Evolutionary conservation across 1,140 invertebrate genomes (phyloP).

Genomic region (Macrocentrus cingulum): DNA sequence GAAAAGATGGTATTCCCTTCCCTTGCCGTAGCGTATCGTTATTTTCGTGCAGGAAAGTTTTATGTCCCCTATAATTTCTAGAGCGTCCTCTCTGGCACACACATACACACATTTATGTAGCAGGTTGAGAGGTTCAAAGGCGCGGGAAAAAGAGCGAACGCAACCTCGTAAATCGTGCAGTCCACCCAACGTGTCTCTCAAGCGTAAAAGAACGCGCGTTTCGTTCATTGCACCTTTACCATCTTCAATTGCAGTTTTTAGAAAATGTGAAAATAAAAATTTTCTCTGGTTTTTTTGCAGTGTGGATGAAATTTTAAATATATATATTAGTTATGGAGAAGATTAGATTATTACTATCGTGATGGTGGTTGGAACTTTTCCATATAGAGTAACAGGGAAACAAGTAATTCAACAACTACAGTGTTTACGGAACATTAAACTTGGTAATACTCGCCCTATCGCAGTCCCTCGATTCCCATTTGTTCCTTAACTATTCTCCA

Average conservation of each 20-base stretch:
- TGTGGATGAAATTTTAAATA: no score
- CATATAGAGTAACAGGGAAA: conserved; percentile 40
- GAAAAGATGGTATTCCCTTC: conserved; percentile 16
- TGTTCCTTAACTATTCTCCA: conserved; percentile 36
- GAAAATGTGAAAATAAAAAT: no score
- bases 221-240: conserved; percentile 5
- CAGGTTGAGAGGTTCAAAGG: neutral
- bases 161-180: conserved; percentile 11
- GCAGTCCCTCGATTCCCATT: conserved; percentile 44
- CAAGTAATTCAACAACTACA: conserved; percentile 57
- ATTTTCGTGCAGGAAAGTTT: conserved; percentile 19
- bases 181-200: conserved; percentile 16
- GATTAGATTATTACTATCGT: no score
- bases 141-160: conserved; percentile 16
- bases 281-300: no score
- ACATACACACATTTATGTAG: neutral
- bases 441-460: conserved; percentile 53
- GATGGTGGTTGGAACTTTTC: no score
- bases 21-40: conserved; percentile 14
- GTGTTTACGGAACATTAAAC: conserved; percentile 56
- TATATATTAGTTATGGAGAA: no score
- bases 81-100: conserved; percentile 13
- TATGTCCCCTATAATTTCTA: conserved; percentile 19
- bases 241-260: neutral
- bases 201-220: conserved; percentile 20